Base-by-base conservation (phyloP, 2,797 vertebrate species). In the Tinamus major region DNA sequence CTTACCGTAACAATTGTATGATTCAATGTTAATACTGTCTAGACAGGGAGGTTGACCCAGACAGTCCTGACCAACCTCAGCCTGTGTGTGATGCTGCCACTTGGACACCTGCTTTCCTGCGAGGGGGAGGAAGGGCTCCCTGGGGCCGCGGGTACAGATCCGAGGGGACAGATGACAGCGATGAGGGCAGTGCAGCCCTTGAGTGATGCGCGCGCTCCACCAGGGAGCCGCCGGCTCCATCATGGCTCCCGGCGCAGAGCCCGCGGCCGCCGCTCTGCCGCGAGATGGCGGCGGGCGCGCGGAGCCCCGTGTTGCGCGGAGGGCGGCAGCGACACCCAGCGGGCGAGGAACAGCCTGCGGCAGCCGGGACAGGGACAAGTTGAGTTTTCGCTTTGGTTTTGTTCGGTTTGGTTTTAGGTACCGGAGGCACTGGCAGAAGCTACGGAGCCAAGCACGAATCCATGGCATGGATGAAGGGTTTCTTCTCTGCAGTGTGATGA, bases 261-360 rank as follows among this genome's bases (percentile, higher is more conserved):
- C 4, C 4, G 11, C 29, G 3, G 3, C n/a, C 15, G 3, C 29
- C 53, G 53, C 33, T 31, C 17, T 6, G 13, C 4, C 29, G 58
- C 24, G 12, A 41, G 4, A 27, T 39, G 76, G 70, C 19, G 6
- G n/a, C 44, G 1, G 2, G 2, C 1, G 1, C 3, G 1, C 3
- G 8, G 2, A 12, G 11, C 29, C 29, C 41, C 44, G 1, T 3
- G 2, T 4, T 41, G 33, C 39, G 7, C 27, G 2, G 58, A n/a
- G 13, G 65, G 5, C 67, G 49, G 58, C 24, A 86, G 87, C 89
- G 91, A 87, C 95, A 86, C n/a, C 93, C 88, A 44, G 93, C 76
- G 91, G 17, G 39, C 6, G 35, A 17, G 42, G 2, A 18, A 49
- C n/a, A 4, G 62, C 17, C 19, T 13, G 49, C 49, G 16, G 62